phyloP scores from a whole-genome alignment of 2,797 vertebrate species.

The Gymnoscopelus microlampas region DNA sequence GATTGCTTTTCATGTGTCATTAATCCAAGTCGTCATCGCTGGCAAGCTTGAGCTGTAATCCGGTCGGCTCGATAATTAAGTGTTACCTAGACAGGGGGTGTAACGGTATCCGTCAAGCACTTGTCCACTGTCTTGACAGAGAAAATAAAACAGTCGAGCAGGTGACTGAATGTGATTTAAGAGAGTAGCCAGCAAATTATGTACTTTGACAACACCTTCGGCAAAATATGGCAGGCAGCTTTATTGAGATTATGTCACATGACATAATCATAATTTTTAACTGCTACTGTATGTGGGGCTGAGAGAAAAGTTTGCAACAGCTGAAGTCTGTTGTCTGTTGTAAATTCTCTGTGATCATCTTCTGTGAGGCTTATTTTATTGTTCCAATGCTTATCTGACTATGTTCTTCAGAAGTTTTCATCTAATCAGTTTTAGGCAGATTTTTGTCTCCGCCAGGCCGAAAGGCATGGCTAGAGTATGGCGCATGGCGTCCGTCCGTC shows the following conservation, averaged over 20 bases:
- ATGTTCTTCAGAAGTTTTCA: slow-evolving; percentile 32
- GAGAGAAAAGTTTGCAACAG: background rate
- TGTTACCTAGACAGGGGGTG: slow-evolving; percentile 65
- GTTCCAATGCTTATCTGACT: slow-evolving; percentile 4
- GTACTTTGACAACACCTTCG: slow-evolving; percentile 5
- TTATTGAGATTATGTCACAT: slow-evolving; percentile 2
- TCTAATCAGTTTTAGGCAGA: slow-evolving; percentile 47
- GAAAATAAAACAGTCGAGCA: slow-evolving; percentile 46
- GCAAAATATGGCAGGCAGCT: background rate
- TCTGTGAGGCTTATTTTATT: slow-evolving; percentile 7
- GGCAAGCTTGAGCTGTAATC: slow-evolving; percentile 73
- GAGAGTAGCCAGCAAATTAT: slow-evolving; percentile 4
- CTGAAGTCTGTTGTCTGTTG: background rate
- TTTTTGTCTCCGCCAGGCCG: slow-evolving; percentile 10
- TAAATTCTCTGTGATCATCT: background rate
- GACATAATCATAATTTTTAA: background rate
- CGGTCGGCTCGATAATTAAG: slow-evolving; percentile 80
- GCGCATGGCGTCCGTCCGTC: too few relatives aligned
- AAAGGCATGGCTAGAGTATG: too few relatives aligned
- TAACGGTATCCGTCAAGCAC: slow-evolving; percentile 61
- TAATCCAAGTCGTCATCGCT: slow-evolving; percentile 80
- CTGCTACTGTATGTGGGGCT: background rate
- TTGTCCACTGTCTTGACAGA: slow-evolving; percentile 53
- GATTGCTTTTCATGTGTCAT: slow-evolving; percentile 84
- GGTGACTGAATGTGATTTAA: slow-evolving; percentile 35